phyloP scores from a whole-genome alignment of 2,113 vertebrate genomes.

The Trochalopteron elliotii region DNA sequence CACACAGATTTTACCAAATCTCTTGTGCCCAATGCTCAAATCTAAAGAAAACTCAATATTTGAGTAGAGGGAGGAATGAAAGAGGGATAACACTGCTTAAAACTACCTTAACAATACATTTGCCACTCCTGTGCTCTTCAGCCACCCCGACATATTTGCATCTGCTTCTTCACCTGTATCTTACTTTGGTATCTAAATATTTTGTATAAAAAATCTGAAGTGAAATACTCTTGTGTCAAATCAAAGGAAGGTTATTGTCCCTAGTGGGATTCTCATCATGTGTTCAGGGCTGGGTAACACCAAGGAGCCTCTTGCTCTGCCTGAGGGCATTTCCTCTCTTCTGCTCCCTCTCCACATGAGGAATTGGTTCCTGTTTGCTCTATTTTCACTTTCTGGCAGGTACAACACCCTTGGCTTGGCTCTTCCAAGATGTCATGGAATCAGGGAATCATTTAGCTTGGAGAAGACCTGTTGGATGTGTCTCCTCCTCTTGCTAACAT shows the following conservation, averaged over 20 bases:
- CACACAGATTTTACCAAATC: neutral
- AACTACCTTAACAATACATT: neutral
- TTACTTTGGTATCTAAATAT: neutral
- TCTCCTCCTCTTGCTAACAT: rapidly evolving
- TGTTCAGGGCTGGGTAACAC: rapidly evolving
- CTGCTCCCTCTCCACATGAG: rapidly evolving
- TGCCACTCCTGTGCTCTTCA: neutral
- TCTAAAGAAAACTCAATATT: neutral
- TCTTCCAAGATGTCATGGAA: neutral
- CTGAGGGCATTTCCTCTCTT: neutral
- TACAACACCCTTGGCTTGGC: neutral
- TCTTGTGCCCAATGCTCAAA: neutral
- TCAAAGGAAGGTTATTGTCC: neutral
- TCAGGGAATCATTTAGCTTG: neutral
- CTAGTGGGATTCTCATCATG: rapidly evolving
- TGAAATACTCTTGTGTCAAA: rapidly evolving
- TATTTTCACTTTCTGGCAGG: neutral
- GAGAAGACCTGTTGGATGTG: neutral
- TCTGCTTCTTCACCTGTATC: rapidly evolving
- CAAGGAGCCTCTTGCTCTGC: neutral
- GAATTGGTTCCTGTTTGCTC: neutral
- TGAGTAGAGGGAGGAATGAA: neutral
- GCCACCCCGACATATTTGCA: neutral
- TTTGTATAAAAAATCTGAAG: neutral
- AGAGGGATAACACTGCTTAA: neutral